Percentiles rank a stretch among this genome's conserved stretches.
These are phyloP conservation scores for Harpalus rufipes DNA, from an alignment of 2,888 invertebrate species.

Conservation along the genomic window DNA sequence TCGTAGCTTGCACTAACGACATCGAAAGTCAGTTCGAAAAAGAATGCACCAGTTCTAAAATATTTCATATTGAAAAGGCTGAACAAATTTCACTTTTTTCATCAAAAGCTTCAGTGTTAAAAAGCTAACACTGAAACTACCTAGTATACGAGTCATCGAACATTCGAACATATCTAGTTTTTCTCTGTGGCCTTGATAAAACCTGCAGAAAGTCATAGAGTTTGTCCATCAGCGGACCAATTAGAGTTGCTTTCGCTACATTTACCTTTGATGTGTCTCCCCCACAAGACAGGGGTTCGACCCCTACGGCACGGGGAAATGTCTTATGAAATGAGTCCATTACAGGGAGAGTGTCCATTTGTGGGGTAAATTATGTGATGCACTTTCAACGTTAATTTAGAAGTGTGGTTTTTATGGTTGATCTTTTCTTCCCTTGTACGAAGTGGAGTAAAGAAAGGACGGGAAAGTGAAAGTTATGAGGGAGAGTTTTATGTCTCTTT, in stretches of 20 bases:
- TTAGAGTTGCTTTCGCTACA: neutral
- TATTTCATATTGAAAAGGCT: no score
- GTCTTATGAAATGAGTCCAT: constrained; percentile 2
- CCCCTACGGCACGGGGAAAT: neutral
- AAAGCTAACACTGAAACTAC: no score
- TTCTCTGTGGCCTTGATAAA: neutral
- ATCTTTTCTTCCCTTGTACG: neutral
- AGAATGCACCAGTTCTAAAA: no score
- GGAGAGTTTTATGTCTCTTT: neutral
- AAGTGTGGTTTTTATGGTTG: constrained; percentile 5
- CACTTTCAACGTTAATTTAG: constrained; percentile 6
- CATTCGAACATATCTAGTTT: neutral
- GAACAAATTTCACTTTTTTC: no score
- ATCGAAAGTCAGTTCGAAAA: no score
- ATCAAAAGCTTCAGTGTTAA: no score
- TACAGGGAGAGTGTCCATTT: neutral
- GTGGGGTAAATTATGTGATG: neutral
- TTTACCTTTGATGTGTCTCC: constrained; percentile 5
- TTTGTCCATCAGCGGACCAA: neutral
- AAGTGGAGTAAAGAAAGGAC: neutral
- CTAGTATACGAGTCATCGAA: no score
- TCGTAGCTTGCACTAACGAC: no score
- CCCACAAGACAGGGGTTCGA: neutral
- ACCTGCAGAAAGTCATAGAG: neutral
- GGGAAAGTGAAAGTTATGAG: constrained; percentile 1